phyloP scores from a whole-genome alignment of 2,797 vertebrate species.

The Botia almorhae region DNA sequence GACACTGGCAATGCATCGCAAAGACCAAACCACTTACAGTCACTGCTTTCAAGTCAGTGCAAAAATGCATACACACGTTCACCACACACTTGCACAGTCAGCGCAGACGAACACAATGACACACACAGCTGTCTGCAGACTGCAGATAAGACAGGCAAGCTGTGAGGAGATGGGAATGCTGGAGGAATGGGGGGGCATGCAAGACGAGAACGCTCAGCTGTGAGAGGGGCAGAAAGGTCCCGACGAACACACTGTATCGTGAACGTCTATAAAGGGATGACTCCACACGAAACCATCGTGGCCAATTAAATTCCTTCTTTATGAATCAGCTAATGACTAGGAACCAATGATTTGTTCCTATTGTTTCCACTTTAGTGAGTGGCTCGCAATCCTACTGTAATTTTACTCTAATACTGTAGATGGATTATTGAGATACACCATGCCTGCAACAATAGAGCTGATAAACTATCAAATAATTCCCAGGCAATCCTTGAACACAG shows the following conservation, averaged over 20 bases:
- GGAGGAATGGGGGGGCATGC: constrained; percentile 39
- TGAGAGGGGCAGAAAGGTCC: constrained; percentile 38
- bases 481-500: constrained; percentile 53
- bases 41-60: not conserved
- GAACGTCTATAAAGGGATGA: constrained; percentile 20
- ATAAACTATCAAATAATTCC: constrained; percentile 63
- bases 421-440: constrained; percentile 58
- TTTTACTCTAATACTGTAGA: constrained; percentile 48
- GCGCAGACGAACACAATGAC: constrained; percentile 55
- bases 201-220: constrained; percentile 36
- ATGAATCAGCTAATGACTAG: constrained; percentile 37
- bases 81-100: constrained; percentile 37
- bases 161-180: constrained; percentile 60
- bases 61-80: constrained; percentile 23
- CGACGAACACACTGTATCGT: constrained; percentile 27
- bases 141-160: constrained; percentile 75
- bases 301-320: constrained; percentile 9
- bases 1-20: no score
- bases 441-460: constrained; percentile 60
- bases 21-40: constrained; percentile 17
- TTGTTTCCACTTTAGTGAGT: constrained; percentile 56
- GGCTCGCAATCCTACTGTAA: constrained; percentile 30
- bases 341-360: constrained; percentile 29
- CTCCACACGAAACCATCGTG: constrained; percentile 35
- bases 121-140: constrained; percentile 75